Evolutionary conservation across 2,113 vertebrate species (phyloP), one percentile per base, ranked within the genome.

Genomic region (Actinemys pallida): DNA sequence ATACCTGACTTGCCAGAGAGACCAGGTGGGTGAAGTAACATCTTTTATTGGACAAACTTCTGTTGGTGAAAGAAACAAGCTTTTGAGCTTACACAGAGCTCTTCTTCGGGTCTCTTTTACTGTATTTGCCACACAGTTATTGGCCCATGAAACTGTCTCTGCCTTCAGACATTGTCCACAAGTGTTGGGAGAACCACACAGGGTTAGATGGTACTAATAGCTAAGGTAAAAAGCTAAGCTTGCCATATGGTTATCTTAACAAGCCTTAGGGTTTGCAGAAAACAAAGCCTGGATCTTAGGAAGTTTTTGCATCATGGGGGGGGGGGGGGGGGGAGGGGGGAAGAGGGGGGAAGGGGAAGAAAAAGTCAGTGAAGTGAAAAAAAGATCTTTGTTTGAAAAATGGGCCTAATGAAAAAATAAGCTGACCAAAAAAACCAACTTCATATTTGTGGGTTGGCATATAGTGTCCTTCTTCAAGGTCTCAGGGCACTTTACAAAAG

Each of bases 361-460:
- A 92, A 83, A 52, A 29, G 14, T 39, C 22, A 2, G 25, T 49
- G 1, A 0, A 0, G n/a, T 17, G 31, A 79, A 11, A 86, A 31
- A 16, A 1, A 19, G 27, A n/a, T 19, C 57, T n/a, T 62, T 8
- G 17, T 4, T 5, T 76, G 57, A 76, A 1, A 1, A 5, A 47
- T 76, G 45, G 54, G n/a, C 2, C 0, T 47, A 6, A 0, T 0
- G 79, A 22, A 9, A 52, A 45, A n/a, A n/a, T 1, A 7, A 79
- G 10, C 83, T 93, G 91, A 22, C 3, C 2, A 84, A 76, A 95
- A 52, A 52, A 1, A 1, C 6, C 50, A 42, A 24, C 10, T 76
- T 24, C 22, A 45, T 25, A 24, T 25, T 45, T 45, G 5, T 25
- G 39, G 24, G 6, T 35, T 76, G 78, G 39, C 81, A 54, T 69